phyloP scores from a whole-genome alignment of 2,797 vertebrate genomes.

The Ptychobarbus kaznakovi region DNA sequence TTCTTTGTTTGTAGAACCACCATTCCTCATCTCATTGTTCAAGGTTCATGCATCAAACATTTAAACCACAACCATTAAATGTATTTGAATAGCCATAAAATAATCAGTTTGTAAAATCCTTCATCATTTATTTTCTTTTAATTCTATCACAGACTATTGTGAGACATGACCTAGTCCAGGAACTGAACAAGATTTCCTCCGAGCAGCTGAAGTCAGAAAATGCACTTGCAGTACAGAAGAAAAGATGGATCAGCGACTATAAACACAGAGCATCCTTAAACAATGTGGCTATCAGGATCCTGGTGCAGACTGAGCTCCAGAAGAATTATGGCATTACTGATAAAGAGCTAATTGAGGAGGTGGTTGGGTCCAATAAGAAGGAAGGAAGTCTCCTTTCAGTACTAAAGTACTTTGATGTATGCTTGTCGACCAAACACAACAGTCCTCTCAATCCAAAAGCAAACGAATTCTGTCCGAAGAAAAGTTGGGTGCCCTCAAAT shows the following conservation, averaged over 20 bases:
- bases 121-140: not conserved
- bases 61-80: not conserved
- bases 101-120: not conserved
- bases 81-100: not conserved
- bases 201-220: constrained; percentile 66
- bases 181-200: constrained; percentile 70
- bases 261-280: constrained; percentile 73
- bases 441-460: constrained; percentile 71
- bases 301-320: constrained; percentile 70
- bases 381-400: constrained; percentile 76
- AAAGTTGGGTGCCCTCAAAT: constrained; percentile 52
- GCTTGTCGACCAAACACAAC: constrained; percentile 68
- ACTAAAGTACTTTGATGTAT: constrained; percentile 80
- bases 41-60: constrained; percentile 70
- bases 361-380: constrained; percentile 69
- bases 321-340: constrained; percentile 35
- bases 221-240: constrained; percentile 66
- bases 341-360: constrained; percentile 72
- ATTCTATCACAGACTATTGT: constrained; percentile 70
- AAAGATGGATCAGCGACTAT: constrained; percentile 74
- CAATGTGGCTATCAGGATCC: constrained; percentile 72
- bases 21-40: constrained; percentile 79
- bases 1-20: constrained; percentile 75
- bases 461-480: constrained; percentile 71
- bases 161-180: constrained; percentile 70